Evolutionary conservation across 1,140 invertebrate genomes (phyloP).

Genomic region (Brachionus calyciflorus): DNA sequence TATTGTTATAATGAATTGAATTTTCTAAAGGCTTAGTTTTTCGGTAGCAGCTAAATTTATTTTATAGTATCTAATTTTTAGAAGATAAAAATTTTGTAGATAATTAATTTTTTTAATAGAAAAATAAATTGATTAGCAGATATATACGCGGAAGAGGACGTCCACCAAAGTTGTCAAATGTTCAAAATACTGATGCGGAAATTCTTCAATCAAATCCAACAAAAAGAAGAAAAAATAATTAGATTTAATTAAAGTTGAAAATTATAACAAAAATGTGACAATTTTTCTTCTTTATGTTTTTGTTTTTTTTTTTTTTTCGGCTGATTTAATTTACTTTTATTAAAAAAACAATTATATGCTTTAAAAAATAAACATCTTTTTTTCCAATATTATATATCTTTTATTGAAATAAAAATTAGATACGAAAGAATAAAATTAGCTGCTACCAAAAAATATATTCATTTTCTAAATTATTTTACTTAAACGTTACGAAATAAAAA

Average conservation of each 20-base stretch:
- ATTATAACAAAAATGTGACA: slow-evolving; percentile 14
- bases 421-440: neutral
- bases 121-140: too few relatives aligned
- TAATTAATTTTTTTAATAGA: too few relatives aligned
- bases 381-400: neutral
- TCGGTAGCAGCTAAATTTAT: too few relatives aligned
- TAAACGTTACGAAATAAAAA: too few relatives aligned
- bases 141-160: neutral
- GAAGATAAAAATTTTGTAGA: too few relatives aligned
- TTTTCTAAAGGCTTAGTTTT: too few relatives aligned
- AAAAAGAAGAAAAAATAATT: neutral
- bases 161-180: neutral
- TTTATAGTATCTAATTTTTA: too few relatives aligned
- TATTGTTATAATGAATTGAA: too few relatives aligned
- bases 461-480: too few relatives aligned
- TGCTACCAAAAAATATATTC: neutral
- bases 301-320: neutral
- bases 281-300: slow-evolving; percentile 8
- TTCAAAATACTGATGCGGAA: neutral
- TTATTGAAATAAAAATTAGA: neutral
- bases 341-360: neutral
- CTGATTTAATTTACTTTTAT: neutral
- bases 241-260: neutral
- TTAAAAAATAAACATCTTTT: slow-evolving; percentile 3
- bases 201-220: neutral